A percentile compares a stretch with the other conserved stretches of the same genome.
Evolutionary conservation across 1,140 invertebrate genomes (phyloP).

Genomic region (Lamellibrachia luymesi): DNA sequence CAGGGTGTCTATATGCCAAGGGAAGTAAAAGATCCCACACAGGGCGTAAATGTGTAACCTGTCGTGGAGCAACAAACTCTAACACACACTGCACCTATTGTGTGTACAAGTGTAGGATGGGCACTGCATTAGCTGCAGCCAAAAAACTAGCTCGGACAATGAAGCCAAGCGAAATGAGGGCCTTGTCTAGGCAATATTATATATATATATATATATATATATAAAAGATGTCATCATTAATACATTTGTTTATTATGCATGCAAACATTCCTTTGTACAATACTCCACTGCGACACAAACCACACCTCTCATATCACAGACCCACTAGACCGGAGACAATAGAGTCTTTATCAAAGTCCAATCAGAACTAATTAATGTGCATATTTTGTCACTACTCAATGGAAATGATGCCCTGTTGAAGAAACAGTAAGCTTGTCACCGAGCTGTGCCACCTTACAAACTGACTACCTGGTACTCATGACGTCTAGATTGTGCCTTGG

Average conservation of each 20-base stretch:
- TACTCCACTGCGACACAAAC: background rate
- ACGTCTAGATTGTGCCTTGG: background rate
- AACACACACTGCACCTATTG: too few relatives aligned
- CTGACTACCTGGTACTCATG: background rate
- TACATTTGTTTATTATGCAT: background rate
- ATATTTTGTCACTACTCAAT: background rate
- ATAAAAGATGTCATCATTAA: too few relatives aligned
- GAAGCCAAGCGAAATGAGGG: too few relatives aligned
- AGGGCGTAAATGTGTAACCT: too few relatives aligned
- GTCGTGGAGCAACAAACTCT: too few relatives aligned
- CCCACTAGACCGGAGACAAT: background rate
- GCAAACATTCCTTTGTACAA: background rate
- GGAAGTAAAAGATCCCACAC: too few relatives aligned
- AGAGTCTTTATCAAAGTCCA: background rate
- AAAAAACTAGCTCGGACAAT: too few relatives aligned
- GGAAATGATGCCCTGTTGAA: background rate
- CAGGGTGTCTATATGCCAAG: too few relatives aligned
- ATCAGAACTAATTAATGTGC: background rate
- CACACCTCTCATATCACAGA: background rate
- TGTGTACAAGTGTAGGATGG: too few relatives aligned
- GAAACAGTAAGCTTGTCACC: background rate
- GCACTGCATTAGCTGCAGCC: too few relatives aligned
- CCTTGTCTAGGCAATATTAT: too few relatives aligned
- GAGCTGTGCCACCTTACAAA: background rate
- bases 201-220: too few relatives aligned